A percentile compares a stretch with the other conserved stretches of the same genome.
These are phyloP conservation scores for Arnoldichthys spilopterus DNA, from an alignment of 2,797 vertebrate species.

Conservation along the genomic window DNA sequence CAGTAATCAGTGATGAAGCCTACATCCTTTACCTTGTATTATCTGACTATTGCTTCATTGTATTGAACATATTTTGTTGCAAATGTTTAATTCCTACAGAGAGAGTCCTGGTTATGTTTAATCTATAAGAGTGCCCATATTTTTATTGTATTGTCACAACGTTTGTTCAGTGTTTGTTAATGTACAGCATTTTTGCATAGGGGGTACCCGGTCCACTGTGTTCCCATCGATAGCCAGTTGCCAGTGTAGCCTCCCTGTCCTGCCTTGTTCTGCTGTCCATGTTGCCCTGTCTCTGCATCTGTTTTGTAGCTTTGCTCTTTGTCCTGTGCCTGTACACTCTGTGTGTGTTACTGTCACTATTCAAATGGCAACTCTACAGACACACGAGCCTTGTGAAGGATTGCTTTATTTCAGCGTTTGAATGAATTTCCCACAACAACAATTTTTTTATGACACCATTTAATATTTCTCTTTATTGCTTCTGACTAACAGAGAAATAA, in stretches of 20 bases:
- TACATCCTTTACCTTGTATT: neutral
- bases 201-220: constrained; percentile 23
- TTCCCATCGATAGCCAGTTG: constrained; percentile 20
- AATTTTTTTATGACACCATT: neutral
- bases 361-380: constrained; percentile 6
- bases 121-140: neutral
- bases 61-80: constrained; percentile 1
- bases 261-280: constrained; percentile 59
- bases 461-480: constrained; percentile 1
- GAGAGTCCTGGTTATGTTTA: neutral
- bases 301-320: constrained; percentile 41
- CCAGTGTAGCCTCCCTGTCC: constrained; percentile 46
- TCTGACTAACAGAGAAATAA: neutral
- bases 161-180: neutral
- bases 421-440: neutral
- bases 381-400: neutral
- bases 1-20: neutral
- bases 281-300: constrained; percentile 27
- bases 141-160: neutral
- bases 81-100: neutral
- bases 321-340: constrained; percentile 37
- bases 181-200: neutral
- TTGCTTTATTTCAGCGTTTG: neutral
- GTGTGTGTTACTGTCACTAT: constrained; percentile 61
- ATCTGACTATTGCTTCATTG: too few species aligned